Evolutionary conservation across 2,113 vertebrate species (phyloP).

Genomic region (Delphinus delphis): DNA sequence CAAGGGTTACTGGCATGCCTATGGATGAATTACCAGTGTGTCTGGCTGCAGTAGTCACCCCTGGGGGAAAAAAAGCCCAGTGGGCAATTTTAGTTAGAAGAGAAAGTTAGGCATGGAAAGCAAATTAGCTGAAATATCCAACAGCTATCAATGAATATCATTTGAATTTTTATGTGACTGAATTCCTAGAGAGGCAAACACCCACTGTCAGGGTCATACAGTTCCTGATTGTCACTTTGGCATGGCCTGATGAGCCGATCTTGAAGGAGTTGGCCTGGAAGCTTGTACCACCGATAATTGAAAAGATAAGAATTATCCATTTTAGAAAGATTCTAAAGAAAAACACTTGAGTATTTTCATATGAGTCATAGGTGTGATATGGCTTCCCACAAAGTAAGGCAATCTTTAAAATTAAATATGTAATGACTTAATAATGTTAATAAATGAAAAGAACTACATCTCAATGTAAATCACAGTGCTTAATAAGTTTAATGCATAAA

Average conservation of each 20-base stretch:
- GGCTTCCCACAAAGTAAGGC: not conserved
- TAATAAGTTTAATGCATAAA: not conserved
- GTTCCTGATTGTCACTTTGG: not conserved
- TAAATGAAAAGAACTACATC: not conserved
- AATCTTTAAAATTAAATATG: conserved; percentile 4
- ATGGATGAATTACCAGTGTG: not conserved
- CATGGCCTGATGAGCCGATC: not conserved
- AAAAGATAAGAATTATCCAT: conserved; percentile 24
- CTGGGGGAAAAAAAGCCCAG: not conserved
- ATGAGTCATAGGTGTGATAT: not conserved
- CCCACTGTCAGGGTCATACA: not conserved
- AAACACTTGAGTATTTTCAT: conserved; percentile 4
- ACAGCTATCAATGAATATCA: not conserved
- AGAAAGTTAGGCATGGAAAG: not conserved
- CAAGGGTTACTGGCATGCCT: not conserved
- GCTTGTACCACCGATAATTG: not conserved
- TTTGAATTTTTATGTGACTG: not conserved
- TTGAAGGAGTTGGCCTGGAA: not conserved
- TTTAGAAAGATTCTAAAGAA: conserved; percentile 37
- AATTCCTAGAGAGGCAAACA: not conserved
- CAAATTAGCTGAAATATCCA: not conserved
- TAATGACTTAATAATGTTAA: not conserved
- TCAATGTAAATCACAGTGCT: not conserved
- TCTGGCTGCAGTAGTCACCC: not conserved
- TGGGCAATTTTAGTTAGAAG: conserved; percentile 16